Evolutionary conservation across 2,113 vertebrate species (phyloP).

Genomic region (Heloderma charlesbogerti): DNA sequence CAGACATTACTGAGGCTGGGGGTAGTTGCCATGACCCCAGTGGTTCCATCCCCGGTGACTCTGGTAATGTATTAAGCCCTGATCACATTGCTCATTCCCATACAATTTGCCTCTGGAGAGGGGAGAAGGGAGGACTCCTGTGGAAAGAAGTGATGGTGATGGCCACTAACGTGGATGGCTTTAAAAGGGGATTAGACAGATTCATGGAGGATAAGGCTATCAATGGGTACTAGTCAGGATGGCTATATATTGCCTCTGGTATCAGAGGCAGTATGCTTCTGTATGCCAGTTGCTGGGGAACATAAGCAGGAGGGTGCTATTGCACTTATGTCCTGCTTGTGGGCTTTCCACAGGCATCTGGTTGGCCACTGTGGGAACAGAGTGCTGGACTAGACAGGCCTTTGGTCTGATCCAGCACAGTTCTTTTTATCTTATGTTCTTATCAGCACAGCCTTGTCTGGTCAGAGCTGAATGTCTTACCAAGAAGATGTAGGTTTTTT

Average conservation of each 20-base stretch:
- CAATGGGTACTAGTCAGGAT: too few species aligned
- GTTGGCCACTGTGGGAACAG: too few species aligned
- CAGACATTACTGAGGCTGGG: neutral
- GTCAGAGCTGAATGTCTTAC: neutral
- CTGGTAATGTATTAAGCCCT: neutral
- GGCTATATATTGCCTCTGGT: too few species aligned
- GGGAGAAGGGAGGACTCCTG: neutral
- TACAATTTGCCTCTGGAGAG: neutral
- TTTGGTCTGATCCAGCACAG: neutral
- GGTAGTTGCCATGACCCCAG: neutral
- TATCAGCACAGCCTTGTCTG: neutral
- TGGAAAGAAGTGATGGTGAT: neutral
- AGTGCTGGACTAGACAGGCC: too few species aligned
- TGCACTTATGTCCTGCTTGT: too few species aligned
- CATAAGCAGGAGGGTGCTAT: neutral
- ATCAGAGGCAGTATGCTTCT: too few species aligned
- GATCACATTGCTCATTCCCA: neutral
- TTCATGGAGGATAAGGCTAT: too few species aligned
- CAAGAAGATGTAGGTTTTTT: neutral
- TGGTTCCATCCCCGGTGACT: neutral
- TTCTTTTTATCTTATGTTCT: too few species aligned
- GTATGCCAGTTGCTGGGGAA: neutral
- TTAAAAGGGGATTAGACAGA: too few species aligned
- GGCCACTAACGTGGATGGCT: too few species aligned
- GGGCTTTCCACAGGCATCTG: too few species aligned